Evolutionary conservation across 1,140 invertebrate genomes (phyloP).

Genomic region (Helicorthomorpha holstii): DNA sequence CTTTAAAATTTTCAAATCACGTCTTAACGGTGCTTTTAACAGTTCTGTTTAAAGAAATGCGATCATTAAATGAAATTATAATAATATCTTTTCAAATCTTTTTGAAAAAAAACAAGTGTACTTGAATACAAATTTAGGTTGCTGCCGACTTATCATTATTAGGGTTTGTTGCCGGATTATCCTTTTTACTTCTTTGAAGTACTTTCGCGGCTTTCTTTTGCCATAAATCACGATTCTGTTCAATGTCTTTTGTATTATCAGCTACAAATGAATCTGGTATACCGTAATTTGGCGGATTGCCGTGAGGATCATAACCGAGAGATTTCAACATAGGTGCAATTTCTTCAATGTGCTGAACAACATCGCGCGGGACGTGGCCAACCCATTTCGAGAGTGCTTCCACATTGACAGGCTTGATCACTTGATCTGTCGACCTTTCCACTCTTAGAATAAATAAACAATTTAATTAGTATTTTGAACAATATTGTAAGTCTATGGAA

Average conservation of each 20-base stretch:
- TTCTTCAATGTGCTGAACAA: slow-evolving; percentile 71
- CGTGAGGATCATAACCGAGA: slow-evolving; percentile 83
- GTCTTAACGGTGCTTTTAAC: no score
- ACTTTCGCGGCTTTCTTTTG: slow-evolving; percentile 22
- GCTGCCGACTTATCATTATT: no score
- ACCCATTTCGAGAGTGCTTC: slow-evolving; percentile 96
- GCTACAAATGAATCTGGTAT: slow-evolving; percentile 65
- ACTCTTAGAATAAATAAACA: slow-evolving; percentile 41
- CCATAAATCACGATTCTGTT: slow-evolving; percentile 29
- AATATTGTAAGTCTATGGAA: neutral
- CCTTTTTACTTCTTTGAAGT: neutral
- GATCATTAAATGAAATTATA: no score
- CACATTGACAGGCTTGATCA: slow-evolving; percentile 92
- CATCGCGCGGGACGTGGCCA: slow-evolving; percentile 74
- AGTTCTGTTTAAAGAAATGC: no score
- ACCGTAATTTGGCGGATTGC: slow-evolving; percentile 85
- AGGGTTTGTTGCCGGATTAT: no score
- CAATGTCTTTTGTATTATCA: slow-evolving; percentile 51
- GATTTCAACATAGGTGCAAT: slow-evolving; percentile 79
- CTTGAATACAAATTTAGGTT: no score
- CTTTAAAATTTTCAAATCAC: no score
- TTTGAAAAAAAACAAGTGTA: no score
- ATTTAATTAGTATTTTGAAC: neutral
- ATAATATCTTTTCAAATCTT: no score
- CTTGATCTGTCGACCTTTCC: slow-evolving; percentile 94